A percentile compares a stretch with the other conserved stretches of the same genome.
phyloP scores from a whole-genome alignment of 2,113 vertebrate species.

The Melospiza georgiana region DNA sequence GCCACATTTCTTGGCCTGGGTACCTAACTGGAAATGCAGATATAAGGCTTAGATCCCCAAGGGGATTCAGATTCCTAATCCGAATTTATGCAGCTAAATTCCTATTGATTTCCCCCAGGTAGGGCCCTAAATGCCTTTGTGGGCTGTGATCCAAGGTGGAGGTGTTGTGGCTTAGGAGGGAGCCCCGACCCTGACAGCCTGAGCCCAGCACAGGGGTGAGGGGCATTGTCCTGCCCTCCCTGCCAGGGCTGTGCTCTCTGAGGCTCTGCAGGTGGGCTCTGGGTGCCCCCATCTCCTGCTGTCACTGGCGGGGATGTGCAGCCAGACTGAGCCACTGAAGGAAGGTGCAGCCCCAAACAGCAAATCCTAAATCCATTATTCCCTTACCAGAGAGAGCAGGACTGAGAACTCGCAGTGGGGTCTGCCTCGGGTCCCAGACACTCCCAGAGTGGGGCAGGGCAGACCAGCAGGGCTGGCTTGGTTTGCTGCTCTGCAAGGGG shows the following conservation, averaged over 20 bases:
- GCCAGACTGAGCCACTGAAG: background rate
- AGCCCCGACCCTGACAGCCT: background rate
- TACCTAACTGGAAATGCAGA: conserved; percentile 36
- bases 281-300: background rate
- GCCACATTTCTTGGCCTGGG: conserved; percentile 59
- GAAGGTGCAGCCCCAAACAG: background rate
- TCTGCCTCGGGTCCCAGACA: background rate
- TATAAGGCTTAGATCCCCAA: conserved; percentile 3
- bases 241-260: rapidly evolving
- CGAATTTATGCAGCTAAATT: conserved; percentile 64
- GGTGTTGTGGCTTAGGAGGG: background rate
- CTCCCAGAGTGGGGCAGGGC: background rate
- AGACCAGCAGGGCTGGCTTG: background rate
- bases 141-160: background rate
- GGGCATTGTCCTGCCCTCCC: background rate
- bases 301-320: too few relatives aligned
- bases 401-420: background rate
- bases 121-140: background rate
- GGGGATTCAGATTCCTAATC: conserved; percentile 51
- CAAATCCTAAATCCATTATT: rapidly evolving
- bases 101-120: conserved; percentile 66
- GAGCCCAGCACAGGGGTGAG: background rate
- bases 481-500: background rate
- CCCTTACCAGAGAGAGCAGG: background rate
- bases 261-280: rapidly evolving